These are phyloP conservation scores for Euglossa dilemma DNA, from an alignment of 1,140 invertebrate species.

Conservation along the genomic window DNA sequence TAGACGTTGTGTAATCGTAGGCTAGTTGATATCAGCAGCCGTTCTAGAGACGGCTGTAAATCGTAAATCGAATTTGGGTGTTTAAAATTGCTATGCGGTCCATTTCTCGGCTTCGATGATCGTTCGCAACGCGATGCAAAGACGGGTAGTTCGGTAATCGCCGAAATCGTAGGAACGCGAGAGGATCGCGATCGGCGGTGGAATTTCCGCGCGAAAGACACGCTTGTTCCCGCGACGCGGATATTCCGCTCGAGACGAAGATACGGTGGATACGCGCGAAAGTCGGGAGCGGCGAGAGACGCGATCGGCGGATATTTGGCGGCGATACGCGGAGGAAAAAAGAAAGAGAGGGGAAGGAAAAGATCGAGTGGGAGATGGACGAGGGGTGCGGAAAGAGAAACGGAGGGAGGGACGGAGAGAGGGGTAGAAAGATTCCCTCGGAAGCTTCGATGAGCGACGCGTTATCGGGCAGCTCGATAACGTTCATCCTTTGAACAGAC, in stretches of 20 bases:
- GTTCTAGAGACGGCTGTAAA: too few relatives aligned
- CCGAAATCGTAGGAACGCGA: too few relatives aligned
- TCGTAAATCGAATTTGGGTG: too few relatives aligned
- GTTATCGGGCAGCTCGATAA: slow-evolving; percentile 67
- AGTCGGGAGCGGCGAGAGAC: neutral
- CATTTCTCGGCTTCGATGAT: too few relatives aligned
- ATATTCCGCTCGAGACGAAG: neutral
- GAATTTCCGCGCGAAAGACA: neutral
- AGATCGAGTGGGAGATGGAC: neutral
- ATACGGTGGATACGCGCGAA: neutral
- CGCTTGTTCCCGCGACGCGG: too few relatives aligned
- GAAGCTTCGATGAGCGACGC: slow-evolving; percentile 59
- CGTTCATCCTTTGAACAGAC: slow-evolving; percentile 73
- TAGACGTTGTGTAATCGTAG: too few relatives aligned
- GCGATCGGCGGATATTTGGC: slow-evolving; percentile 32
- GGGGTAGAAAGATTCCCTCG: slow-evolving; percentile 55
- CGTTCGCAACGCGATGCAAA: too few relatives aligned
- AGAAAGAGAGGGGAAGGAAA: neutral
- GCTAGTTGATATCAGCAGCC: too few relatives aligned
- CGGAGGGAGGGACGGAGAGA: neutral
- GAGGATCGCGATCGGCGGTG: too few relatives aligned
- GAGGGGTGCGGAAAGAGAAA: neutral
- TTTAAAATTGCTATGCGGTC: too few relatives aligned
- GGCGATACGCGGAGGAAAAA: neutral
- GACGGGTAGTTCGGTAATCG: too few relatives aligned